Evolutionary conservation across 2,888 invertebrate species (phyloP).

Genomic region (Cataglyphis rosenhaueri): DNA sequence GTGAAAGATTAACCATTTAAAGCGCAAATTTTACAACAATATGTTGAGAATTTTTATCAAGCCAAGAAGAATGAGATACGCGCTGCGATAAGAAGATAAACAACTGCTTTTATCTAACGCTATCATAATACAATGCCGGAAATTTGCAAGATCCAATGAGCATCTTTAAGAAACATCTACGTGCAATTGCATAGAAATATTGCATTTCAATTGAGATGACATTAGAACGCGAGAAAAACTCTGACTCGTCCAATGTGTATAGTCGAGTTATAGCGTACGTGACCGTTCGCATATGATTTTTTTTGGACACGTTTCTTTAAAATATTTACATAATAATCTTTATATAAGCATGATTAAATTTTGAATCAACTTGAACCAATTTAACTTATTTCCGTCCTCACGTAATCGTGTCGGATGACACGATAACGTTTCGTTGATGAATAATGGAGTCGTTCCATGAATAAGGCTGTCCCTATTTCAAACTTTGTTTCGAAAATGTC

Average conservation of each 20-base stretch:
- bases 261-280: slow-evolving; percentile 5
- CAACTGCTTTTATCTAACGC: slow-evolving; percentile 5
- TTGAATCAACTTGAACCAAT: neutral
- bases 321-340: slow-evolving; percentile 13
- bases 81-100: slow-evolving; percentile 35
- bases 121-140: slow-evolving; percentile 36
- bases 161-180: slow-evolving; percentile 40
- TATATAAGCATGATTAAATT: neutral
- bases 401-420: neutral
- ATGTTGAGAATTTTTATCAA: slow-evolving; percentile 46
- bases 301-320: neutral
- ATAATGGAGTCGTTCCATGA: neutral
- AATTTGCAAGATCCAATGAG: slow-evolving; percentile 26
- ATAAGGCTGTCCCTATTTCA: neutral
- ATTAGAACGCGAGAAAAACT: slow-evolving; percentile 28
- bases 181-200: slow-evolving; percentile 55
- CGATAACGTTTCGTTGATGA: neutral
- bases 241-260: slow-evolving; percentile 13
- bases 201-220: slow-evolving; percentile 46
- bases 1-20: slow-evolving; percentile 7
- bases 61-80: slow-evolving; percentile 18
- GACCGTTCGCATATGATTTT: slow-evolving; percentile 20
- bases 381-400: neutral
- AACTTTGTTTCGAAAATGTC: neutral
- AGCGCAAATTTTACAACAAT: slow-evolving; percentile 20